Percentiles rank a stretch among this genome's conserved stretches.
These are phyloP conservation scores for Stenodema calcarata DNA, from an alignment of 2,888 invertebrate genomes.

Conservation along the genomic window DNA sequence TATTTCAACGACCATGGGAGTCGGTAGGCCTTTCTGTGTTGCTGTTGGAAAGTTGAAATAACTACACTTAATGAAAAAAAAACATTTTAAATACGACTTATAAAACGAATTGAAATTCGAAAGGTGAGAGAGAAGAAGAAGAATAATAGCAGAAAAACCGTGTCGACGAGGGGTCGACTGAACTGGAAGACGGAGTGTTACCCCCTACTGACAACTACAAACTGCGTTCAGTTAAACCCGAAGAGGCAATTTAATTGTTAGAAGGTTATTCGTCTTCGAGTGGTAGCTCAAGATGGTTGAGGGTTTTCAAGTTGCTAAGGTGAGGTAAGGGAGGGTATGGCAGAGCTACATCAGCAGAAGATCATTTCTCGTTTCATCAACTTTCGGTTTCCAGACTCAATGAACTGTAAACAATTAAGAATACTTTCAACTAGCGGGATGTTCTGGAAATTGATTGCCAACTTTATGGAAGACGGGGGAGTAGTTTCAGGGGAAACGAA, in stretches of 20 bases:
- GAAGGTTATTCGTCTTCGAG: slow-evolving; percentile 49
- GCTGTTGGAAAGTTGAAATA: neutral
- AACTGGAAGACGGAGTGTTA: slow-evolving; percentile 7
- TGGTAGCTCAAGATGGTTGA: slow-evolving; percentile 5
- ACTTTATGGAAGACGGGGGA: neutral
- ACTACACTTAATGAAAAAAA: neutral
- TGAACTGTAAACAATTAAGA: slow-evolving; percentile 39
- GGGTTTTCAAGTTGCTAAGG: neutral
- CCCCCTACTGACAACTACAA: slow-evolving; percentile 44
- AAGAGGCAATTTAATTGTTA: slow-evolving; percentile 53
- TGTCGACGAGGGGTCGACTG: neutral
- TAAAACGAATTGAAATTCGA: slow-evolving; percentile 30
- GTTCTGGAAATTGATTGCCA: slow-evolving; percentile 10
- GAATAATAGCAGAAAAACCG: slow-evolving; percentile 9
- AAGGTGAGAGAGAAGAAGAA: neutral
- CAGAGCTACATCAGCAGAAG: neutral
- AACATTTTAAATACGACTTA: neutral
- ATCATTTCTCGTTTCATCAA: neutral
- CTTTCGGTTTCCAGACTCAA: neutral
- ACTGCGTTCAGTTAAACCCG: slow-evolving; percentile 17
- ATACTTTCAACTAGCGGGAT: slow-evolving; percentile 37
- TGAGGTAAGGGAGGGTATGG: neutral
- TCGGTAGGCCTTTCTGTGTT: neutral
- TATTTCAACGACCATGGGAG: neutral
- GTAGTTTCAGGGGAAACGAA: neutral